Evolutionary conservation across 23 tunicate genomes (phyloP).

Genomic region (Trididemnum clinides): DNA sequence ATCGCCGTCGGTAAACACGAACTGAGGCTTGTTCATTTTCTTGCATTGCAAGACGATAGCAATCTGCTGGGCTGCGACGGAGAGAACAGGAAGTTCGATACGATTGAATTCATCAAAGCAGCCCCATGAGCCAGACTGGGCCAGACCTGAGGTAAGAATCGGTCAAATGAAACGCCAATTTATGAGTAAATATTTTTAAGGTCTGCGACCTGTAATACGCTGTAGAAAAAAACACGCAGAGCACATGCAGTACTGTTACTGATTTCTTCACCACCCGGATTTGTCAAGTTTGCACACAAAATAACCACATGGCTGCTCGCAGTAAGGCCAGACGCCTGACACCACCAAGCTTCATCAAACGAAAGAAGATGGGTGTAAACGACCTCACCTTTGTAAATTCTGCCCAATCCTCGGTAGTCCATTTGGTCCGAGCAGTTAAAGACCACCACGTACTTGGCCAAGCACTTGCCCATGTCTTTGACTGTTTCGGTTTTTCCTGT

Average conservation of each 20-base stretch:
- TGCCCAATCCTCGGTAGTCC: conserved; percentile 91
- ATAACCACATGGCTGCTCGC: too few relatives aligned
- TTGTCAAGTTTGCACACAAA: too few relatives aligned
- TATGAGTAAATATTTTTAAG: too few relatives aligned
- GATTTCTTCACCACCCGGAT: too few relatives aligned
- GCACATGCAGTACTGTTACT: too few relatives aligned
- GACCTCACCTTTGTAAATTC: conserved; percentile 88
- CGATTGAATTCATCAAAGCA: conserved; percentile 90
- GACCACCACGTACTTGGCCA: conserved; percentile 90
- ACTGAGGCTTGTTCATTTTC: conserved; percentile 86
- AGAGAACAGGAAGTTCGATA: conserved; percentile 87
- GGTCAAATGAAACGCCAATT: too few relatives aligned
- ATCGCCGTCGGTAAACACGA: conserved; percentile 84
- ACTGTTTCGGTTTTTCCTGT: conserved; percentile 93
- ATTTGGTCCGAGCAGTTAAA: conserved; percentile 95
- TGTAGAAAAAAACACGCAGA: too few relatives aligned
- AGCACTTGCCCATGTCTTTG: conserved; percentile 91
- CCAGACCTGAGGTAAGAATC: conserved; percentile 66
- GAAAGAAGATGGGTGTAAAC: too few relatives aligned
- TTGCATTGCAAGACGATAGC: conserved; percentile 86
- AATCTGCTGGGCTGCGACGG: conserved; percentile 89
- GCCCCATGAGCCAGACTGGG: conserved; percentile 94
- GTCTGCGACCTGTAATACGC: too few relatives aligned
- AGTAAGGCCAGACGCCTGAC: too few relatives aligned
- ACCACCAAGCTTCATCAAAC: too few relatives aligned